Conservation (phyloP, 2,888 invertebrate species). For the Apomyelois bistriatella region DNA sequence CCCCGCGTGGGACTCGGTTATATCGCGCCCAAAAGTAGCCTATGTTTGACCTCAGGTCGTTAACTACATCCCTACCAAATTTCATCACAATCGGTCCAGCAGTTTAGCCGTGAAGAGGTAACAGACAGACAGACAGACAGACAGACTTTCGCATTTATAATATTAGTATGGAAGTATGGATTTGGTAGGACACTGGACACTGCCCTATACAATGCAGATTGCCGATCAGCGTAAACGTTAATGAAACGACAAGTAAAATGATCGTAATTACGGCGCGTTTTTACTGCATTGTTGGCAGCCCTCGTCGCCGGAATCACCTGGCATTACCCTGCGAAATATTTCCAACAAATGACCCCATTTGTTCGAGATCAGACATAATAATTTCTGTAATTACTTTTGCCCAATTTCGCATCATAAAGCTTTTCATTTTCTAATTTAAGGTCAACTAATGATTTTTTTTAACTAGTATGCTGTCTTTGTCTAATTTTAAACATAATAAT, state of each 20-base stretch:
- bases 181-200: conserved; percentile 17
- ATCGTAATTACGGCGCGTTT: conserved; percentile 71
- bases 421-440: not conserved
- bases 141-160: no score
- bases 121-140: no score
- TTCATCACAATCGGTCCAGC: no score
- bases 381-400: conserved; percentile 66
- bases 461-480: no score
- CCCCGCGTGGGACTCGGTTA: no score
- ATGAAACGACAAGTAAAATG: conserved; percentile 72
- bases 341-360: conserved; percentile 69
- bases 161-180: no score
- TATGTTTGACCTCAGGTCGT: no score
- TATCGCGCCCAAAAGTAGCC: no score
- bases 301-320: conserved; percentile 67
- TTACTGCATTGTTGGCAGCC: conserved; percentile 68
- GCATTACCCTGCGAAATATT: conserved; percentile 73
- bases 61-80: no score
- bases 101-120: no score
- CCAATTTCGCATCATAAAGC: conserved; percentile 28
- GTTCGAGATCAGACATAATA: conserved; percentile 64
- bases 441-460: not conserved
- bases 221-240: conserved; percentile 64
- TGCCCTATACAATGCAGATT: conserved; percentile 44
- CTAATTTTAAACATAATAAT: no score